Base-by-base conservation (phyloP, 2,888 invertebrate genomes). In the Eupeodes luniger region DNA sequence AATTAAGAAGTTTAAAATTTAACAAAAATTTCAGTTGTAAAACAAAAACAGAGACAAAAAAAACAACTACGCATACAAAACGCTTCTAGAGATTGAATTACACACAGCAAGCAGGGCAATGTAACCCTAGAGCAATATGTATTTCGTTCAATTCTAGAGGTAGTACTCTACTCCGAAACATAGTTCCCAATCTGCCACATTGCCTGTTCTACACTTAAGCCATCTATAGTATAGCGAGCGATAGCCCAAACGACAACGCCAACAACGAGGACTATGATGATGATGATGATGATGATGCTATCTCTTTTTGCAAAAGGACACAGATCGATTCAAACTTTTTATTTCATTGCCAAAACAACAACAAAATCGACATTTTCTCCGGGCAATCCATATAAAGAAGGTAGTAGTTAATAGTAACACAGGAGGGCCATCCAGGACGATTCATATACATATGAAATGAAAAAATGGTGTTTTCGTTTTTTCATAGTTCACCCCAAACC, bases 211-310 rank as follows among this genome's bases (percentile, higher is more conserved):
- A 34, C 44, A 16, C 49, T 61, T 36, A 57, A 69, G 49, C 64
- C 66, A 62, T 1, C 36, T 7, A 36, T 49, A 19, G 19, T 19
- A 19, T 19, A 19, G 19, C 19, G 19, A 19, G 14, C 5, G 7
- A 59, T 40, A 55, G 55, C 62, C 69, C 67, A 19, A 69, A 79
- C 19, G 78, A 78, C 78, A 75, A 57, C 78, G 67, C 16, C 64
- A 76, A 40, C 40, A 4, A 40, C 40, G 9, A 40, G 4, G 40
- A 9, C 40, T 40, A 40, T 9, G 40, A 40, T 40, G 40, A 86
- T 82, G 86, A 82, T 78, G 72, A 69, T 67, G 62, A 27, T 69
- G 85, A 86, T 82, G 86, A 86, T 82, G 76, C 59, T 76, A 74
- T 74, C 61, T 81, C 53, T 74, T 75, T 51, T 51, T 51, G 51